phyloP scores from a whole-genome alignment of 2,797 vertebrate genomes.

The Lates japonicus region DNA sequence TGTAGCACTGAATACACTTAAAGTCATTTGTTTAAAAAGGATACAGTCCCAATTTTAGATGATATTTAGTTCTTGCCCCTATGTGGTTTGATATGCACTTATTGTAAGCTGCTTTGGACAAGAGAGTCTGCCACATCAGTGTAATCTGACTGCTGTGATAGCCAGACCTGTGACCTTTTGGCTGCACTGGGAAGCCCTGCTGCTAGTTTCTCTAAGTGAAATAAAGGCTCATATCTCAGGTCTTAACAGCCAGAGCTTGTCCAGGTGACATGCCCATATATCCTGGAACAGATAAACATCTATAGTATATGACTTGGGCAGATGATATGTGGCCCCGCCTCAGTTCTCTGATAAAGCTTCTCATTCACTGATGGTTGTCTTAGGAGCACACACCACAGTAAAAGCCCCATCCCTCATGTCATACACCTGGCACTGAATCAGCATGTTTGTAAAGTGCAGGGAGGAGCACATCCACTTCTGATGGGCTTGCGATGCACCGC shows the following conservation, averaged over 20 bases:
- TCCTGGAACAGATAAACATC: constrained; percentile 69
- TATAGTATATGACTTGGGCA: constrained; percentile 49
- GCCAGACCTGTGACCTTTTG: constrained; percentile 20
- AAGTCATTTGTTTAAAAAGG: too few relatives aligned
- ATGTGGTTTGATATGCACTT: background rate
- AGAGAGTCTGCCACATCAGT: background rate
- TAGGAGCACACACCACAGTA: constrained; percentile 36
- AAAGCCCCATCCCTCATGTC: constrained; percentile 70
- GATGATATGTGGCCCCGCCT: constrained; percentile 46
- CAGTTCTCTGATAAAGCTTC: constrained; percentile 55
- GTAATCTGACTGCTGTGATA: background rate
- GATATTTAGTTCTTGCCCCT: background rate
- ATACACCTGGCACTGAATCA: constrained; percentile 62
- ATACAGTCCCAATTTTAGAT: background rate
- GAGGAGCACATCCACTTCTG: constrained; percentile 12
- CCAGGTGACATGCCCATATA: constrained; percentile 59
- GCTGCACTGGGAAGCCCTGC: constrained; percentile 18
- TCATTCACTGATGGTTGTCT: constrained; percentile 57
- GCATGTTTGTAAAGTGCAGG: constrained; percentile 57
- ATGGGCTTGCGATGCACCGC: constrained; percentile 15
- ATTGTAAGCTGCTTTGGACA: background rate
- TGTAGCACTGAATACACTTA: background rate
- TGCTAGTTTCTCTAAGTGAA: constrained; percentile 22
- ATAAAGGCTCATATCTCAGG: constrained; percentile 49
- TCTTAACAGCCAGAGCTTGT: constrained; percentile 47